Evolutionary conservation across 2,888 invertebrate species (phyloP).

Genomic region (Allophyes oxyacanthae): DNA sequence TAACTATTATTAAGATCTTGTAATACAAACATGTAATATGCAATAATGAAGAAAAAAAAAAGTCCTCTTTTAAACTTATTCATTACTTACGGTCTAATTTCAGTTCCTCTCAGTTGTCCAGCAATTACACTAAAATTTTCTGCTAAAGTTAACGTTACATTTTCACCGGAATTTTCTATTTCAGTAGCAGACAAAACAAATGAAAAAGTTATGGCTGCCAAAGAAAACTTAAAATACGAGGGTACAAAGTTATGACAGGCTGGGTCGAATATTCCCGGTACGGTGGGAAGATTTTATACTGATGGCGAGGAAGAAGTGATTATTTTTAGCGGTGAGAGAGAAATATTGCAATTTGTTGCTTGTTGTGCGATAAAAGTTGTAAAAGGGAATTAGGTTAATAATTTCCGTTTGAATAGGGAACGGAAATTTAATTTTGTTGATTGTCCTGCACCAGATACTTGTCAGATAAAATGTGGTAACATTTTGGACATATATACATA

Average conservation of each 20-base stretch:
- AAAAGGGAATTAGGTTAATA: conserved; percentile 27
- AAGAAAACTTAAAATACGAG: conserved; percentile 60
- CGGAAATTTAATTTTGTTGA: not conserved
- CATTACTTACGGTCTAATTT: conserved; percentile 31
- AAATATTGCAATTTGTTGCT: conserved; percentile 42
- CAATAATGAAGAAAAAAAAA: too few relatives aligned
- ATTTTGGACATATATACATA: too few relatives aligned
- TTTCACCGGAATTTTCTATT: conserved; percentile 32
- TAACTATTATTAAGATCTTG: too few relatives aligned
- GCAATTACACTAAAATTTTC: conserved; percentile 27
- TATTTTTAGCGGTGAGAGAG: conserved; percentile 27
- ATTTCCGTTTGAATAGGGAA: conserved; percentile 14
- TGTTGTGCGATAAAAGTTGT: conserved; percentile 23
- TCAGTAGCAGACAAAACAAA: conserved; percentile 43
- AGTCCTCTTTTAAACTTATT: too few relatives aligned
- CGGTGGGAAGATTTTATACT: conserved; percentile 29
- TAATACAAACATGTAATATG: too few relatives aligned
- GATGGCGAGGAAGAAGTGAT: conserved; percentile 21
- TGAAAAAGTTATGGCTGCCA: conserved; percentile 52
- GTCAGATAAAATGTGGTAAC: too few relatives aligned
- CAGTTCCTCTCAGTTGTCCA: conserved; percentile 10
- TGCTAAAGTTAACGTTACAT: conserved; percentile 22
- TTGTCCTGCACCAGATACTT: too few relatives aligned
- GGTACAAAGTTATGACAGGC: conserved; percentile 59
- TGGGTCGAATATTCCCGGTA: conserved; percentile 14